Conservation (phyloP, 2,888 invertebrate genomes). For the Sesamia inferens region DNA sequence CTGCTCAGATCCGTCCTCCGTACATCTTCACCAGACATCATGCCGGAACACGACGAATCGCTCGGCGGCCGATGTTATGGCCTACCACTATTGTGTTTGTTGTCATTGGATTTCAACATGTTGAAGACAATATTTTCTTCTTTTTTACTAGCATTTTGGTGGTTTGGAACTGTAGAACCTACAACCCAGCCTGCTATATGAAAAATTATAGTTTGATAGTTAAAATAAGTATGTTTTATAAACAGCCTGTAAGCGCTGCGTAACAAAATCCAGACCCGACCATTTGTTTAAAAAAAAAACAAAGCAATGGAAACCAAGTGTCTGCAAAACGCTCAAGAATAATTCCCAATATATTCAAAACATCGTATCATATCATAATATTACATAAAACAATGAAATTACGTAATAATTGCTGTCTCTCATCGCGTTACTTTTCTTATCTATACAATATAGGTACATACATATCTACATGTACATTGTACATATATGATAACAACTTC, state of each 20-base stretch:
- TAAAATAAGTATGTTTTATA: constrained; percentile 4
- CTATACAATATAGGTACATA: constrained; percentile 45
- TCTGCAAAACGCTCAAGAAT: constrained; percentile 6
- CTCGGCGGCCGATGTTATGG: no score
- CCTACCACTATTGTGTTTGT: no score
- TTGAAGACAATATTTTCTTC: background rate
- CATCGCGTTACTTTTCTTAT: constrained; percentile 52
- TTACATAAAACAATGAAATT: constrained; percentile 52
- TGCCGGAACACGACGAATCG: no score
- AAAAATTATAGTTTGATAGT: background rate
- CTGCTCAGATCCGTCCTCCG: no score
- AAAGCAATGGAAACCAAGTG: background rate
- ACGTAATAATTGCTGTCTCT: constrained; percentile 58
- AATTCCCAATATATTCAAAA: constrained; percentile 15
- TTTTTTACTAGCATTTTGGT: background rate
- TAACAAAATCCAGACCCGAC: background rate
- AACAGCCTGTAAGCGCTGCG: background rate
- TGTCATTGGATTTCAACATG: no score
- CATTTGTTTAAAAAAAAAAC: constrained; percentile 10
- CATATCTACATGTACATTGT: constrained; percentile 28
- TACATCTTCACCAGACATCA: no score
- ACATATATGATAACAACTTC: constrained; percentile 47
- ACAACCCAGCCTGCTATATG: background rate
- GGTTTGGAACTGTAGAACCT: background rate
- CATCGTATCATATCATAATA: constrained; percentile 40